Evolutionary conservation across 2,113 vertebrate species (phyloP), one percentile per base, ranked within the genome.

Genomic region (Mormyrus lacerda): DNA sequence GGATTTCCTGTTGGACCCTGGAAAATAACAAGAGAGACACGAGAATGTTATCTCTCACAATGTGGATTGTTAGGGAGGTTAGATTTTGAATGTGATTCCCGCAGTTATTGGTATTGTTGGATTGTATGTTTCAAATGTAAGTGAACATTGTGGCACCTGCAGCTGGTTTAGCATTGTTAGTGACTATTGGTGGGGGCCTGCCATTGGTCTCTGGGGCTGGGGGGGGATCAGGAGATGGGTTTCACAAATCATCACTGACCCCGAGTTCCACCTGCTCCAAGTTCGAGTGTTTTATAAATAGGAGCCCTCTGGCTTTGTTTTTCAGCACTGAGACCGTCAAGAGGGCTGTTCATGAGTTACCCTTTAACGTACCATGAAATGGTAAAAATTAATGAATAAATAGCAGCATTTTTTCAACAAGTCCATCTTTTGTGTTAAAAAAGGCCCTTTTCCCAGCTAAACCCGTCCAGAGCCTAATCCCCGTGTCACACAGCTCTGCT

Each of bases 1-100:
- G 88, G 91, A 84, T 79, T 92, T 88, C 97, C 97, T 7, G 50
- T 90, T 9, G 51, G 53, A 11, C 97, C 97, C 97, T 98, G 90
- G 50, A 91, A 91, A 85, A 55, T 21, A 50, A 3, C 61, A 88
- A 3, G 89, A 88, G 87, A 85, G 89, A 58, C 82, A 79, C 9
- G 44, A 47, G 87, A 48, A 76, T 47, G 39, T 45, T 51, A 4
- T 27, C 83, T 13, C 8, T 15, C 83, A 47, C 7, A 1, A 35
- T 5, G 27, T 11, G 31, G 69, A 76, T n/a, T 76, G 53, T 11
- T 88, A 44, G 21, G 17, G 79, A 8, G 27, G 42, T 19, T 21
- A 1, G 5, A 84, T 84, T 84, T n/a, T 7, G 39, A 45, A n/a
- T 44, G 82, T n/a, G 19, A 27, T 47, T 84, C 42, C 13, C 5